Evolutionary conservation across 2,888 invertebrate species (phyloP), one percentile per base, ranked within the genome.

Genomic region (Polydrusus cervinus): DNA sequence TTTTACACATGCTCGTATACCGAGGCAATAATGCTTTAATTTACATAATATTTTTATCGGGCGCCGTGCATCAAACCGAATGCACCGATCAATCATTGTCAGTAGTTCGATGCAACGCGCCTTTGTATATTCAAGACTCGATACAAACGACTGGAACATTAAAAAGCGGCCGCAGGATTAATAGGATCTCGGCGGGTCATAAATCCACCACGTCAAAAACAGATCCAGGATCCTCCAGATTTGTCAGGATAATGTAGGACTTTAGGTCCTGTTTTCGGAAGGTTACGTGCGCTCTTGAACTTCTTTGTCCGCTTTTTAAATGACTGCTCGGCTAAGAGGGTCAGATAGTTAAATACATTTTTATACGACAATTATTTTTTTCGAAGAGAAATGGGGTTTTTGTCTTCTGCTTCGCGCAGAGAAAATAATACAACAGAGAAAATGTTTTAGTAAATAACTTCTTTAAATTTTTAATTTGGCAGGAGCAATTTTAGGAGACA

Each of bases 41-140:
- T 47, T 51, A 18, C 51, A 51, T 49, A 49, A 49, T 49, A 49
- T 51, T 51, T 51, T 51, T 51, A 25, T 47, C 47, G 47, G 16
- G 9, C 66, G 18, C 38, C 34, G 66, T 49, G 66, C 49, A 66
- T 16, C 66, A 11, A 13, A 1, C 34, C 10, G 25, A 18, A 38
- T 38, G 66, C 66, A 18, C 47, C 43, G 47, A 71, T 71, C 71
- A 65, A 20, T 71, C 71, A 71, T 71, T 51, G 53, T 71, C 71
- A 66, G 3, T 20, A 60, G 45, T 30, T 55, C 25, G 47, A 57
- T 74, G 55, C 68, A 60, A 74, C 74, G 68, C 51, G 61, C 62
- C 64, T 62, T 74, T 74, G 67, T 62, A 53, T 67, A 74, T 74
- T 74, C 74, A 74, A 68, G 74, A 68, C 68, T 62, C 47, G 68